Evolutionary conservation across 2,113 vertebrate genomes (phyloP).

Genomic region (Sander vitreus): DNA sequence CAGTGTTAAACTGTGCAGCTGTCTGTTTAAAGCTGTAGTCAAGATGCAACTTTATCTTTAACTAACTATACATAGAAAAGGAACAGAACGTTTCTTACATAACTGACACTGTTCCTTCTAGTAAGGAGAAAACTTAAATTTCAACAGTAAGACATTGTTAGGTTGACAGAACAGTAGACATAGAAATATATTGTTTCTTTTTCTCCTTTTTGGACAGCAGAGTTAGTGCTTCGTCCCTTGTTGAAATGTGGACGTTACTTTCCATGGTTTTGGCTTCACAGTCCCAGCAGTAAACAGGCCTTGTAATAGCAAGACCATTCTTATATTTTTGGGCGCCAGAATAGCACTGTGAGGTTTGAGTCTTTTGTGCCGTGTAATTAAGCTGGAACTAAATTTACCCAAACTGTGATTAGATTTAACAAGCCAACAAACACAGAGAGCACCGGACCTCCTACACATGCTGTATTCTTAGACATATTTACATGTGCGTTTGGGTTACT

Average conservation of each 20-base stretch:
- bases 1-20: not conserved
- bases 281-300: constrained; percentile 38
- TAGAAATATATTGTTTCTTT: not conserved
- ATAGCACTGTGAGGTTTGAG: constrained; percentile 58
- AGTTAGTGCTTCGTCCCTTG: not conserved
- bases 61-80: not conserved
- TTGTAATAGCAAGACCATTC: constrained; percentile 37
- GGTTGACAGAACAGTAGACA: too few relatives aligned
- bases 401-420: constrained; percentile 68
- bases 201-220: not conserved
- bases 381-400: constrained; percentile 66
- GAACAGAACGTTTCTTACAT: not conserved
- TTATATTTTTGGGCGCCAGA: constrained; percentile 58
- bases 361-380: constrained; percentile 70
- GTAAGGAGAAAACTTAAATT: not conserved
- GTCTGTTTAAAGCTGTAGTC: not conserved
- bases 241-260: constrained; percentile 20
- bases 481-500: not conserved
- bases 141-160: not conserved
- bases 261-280: constrained; percentile 32
- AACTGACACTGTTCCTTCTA: not conserved
- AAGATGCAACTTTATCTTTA: not conserved
- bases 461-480: not conserved
- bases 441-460: constrained; percentile 9
- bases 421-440: constrained; percentile 44